A percentile compares a stretch with the other conserved stretches of the same genome.
phyloP scores from a whole-genome alignment of 2,113 vertebrate species.

The Myotis yumanensis region DNA sequence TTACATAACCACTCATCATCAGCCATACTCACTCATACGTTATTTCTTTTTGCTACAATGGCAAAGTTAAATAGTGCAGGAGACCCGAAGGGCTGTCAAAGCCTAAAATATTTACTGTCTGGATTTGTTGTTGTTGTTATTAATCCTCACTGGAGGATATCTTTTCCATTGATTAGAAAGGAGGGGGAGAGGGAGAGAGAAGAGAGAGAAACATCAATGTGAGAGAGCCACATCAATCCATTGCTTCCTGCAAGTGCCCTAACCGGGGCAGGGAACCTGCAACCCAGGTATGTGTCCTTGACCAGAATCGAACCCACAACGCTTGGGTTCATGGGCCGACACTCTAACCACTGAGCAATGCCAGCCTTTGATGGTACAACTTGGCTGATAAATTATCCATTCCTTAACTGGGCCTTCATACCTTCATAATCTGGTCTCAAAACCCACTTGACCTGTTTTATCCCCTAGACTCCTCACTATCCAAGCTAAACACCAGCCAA shows the following conservation, averaged over 20 bases:
- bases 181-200: too few relatives aligned
- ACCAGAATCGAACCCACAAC: too few relatives aligned
- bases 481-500: not conserved
- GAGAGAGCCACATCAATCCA: too few relatives aligned
- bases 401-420: slow-evolving; percentile 1
- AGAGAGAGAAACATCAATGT: too few relatives aligned
- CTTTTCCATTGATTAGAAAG: too few relatives aligned
- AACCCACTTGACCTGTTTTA: not conserved
- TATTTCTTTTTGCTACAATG: not conserved
- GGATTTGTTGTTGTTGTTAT: not conserved
- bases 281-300: too few relatives aligned
- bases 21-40: not conserved
- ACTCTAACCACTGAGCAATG: too few relatives aligned
- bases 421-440: slow-evolving; percentile 2
- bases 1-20: not conserved
- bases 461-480: not conserved
- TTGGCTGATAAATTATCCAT: not conserved
- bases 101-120: not conserved
- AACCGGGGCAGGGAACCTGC: too few relatives aligned
- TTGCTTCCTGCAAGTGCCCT: too few relatives aligned
- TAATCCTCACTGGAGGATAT: too few relatives aligned
- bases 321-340: too few relatives aligned
- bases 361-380: not conserved
- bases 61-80: not conserved
- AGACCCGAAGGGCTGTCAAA: not conserved